Base-by-base conservation (phyloP, 2,888 invertebrate genomes). In the Aricia artaxerxes region DNA sequence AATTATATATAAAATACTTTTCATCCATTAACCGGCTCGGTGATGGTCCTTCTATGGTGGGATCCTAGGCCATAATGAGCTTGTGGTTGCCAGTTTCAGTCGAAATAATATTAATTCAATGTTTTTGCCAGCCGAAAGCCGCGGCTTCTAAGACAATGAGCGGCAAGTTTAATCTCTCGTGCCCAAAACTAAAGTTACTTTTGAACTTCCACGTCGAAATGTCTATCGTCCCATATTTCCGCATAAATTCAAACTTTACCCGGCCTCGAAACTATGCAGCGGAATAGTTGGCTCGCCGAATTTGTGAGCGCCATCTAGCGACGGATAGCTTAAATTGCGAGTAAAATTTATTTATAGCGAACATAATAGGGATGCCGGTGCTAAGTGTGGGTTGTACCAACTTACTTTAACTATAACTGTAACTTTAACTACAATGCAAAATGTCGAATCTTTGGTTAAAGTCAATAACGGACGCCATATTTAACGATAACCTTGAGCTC, bases 301-400 rank as follows among this genome's bases (percentile, higher is more conserved):
- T 86, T 88, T 86, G 82, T 82, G 84, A 82, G 81, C 88, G 91
- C 89, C 91, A 91, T 90, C 91, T 91, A 89, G 82, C 84, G 87
- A 83, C 75, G 87, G 83, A 85, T 90, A 87, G 90, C 86, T 80
- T 78, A 79, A 84, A 84, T 85, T 81, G 76, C 81, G 81, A 49
- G 64, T 72, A 57, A 72, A 77, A 78, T 80, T 81, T 82, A 80
- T 81, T 81, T 80, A 81, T 79, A 57, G 6, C 35, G 73, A 61
- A 73, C 49, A 9, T 78, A 60, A 38, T 57, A 57, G 53, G 78
- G 35, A 78, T 73, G 72, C 16, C 44, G 35, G 16, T 35, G 31
- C 24, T 24, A 24, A 24, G 24, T 24, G 24, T 24, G 24, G 24
- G 24, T 24, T 24, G 24, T 24, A 24, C 24, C 24, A 24, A 24